These are phyloP conservation scores for Formicarius rufipectus DNA, from an alignment of 2,113 vertebrate genomes.

Conservation along the genomic window DNA sequence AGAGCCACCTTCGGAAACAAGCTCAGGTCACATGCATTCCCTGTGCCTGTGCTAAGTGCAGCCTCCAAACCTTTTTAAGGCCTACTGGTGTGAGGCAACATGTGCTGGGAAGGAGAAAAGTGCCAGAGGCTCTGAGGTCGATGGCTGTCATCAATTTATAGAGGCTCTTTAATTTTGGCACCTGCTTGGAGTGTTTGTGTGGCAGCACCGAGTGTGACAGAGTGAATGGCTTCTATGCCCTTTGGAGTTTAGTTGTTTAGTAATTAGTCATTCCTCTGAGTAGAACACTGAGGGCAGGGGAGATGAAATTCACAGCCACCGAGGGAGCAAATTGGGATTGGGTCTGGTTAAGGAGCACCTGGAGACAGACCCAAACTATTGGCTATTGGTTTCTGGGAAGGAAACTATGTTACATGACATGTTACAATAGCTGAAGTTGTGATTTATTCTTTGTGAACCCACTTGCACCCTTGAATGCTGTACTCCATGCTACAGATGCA, in stretches of 20 bases:
- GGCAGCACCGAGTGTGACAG: not conserved
- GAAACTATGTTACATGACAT: not conserved
- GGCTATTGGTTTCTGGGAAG: not conserved
- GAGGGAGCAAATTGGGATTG: not conserved
- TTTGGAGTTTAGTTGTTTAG: not conserved
- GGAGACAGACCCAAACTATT: not conserved
- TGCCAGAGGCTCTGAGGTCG: rapidly evolving
- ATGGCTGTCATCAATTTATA: rapidly evolving
- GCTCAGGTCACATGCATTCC: not conserved
- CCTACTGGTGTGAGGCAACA: not conserved
- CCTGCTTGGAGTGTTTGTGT: rapidly evolving
- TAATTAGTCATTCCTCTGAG: not conserved
- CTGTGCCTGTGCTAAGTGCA: not conserved
- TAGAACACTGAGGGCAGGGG: not conserved
- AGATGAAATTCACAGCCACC: not conserved
- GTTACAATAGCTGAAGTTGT: not conserved
- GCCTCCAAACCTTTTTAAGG: not conserved
- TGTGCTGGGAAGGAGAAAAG: not conserved
- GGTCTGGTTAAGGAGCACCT: not conserved
- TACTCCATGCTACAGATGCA: not conserved
- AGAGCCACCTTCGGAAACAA: not conserved
- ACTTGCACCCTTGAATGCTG: not conserved
- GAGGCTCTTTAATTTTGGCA: not conserved
- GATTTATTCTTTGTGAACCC: not conserved
- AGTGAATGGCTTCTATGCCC: not conserved